Conservation (phyloP, 53 echinoderm and acorn worm species). For the Glandiceps talaboti region DNA sequence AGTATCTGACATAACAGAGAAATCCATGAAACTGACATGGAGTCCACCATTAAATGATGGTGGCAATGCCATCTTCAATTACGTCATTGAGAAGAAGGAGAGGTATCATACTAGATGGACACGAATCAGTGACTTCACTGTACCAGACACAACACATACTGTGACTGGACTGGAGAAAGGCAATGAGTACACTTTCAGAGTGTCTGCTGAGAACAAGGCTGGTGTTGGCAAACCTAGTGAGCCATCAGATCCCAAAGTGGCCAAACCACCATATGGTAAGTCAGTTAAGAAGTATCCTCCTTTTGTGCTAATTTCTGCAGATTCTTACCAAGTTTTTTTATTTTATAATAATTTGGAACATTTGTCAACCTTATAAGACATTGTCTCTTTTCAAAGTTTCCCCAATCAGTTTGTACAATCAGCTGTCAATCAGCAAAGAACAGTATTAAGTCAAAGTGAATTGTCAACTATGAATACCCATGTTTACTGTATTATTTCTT, state of each 20-base stretch:
- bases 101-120: constrained; percentile 66
- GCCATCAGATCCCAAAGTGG: constrained; percentile 24
- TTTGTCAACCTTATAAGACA: no score
- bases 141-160: constrained; percentile 39
- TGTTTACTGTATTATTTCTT: no score
- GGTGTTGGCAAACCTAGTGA: constrained; percentile 31
- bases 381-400: no score
- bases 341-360: no score
- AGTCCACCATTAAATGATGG: constrained; percentile 76
- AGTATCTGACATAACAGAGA: constrained; percentile 54
- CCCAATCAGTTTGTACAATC: no score
- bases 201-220: constrained; percentile 56
- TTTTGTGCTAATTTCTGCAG: no score
- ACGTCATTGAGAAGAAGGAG: constrained; percentile 80
- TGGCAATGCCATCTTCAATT: constrained; percentile 71
- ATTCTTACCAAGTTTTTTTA: no score
- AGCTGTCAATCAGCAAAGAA: no score
- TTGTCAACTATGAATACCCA: no score
- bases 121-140: constrained; percentile 35
- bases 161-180: constrained; percentile 12
- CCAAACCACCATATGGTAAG: constrained; percentile 36
- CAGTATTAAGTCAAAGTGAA: no score
- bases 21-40: constrained; percentile 74
- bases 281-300: no score
- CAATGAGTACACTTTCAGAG: constrained; percentile 39